Evolutionary conservation across 2,888 invertebrate genomes (phyloP).

Genomic region (Tenthredo scrophulariae): DNA sequence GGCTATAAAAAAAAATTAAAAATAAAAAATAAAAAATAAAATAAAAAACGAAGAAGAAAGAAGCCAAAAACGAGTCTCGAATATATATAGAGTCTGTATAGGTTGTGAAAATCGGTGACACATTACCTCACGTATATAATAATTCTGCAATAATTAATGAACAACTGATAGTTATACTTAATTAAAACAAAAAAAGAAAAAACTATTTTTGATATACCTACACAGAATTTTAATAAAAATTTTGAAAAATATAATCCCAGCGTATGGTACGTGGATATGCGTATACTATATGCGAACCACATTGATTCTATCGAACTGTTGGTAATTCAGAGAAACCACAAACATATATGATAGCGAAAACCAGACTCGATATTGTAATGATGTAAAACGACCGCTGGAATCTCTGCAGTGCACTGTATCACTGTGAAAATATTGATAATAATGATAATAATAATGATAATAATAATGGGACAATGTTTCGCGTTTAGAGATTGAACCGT

Average conservation of each 20-base stretch:
- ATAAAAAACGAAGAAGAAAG: neutral
- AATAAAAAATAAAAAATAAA: neutral
- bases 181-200: too few species aligned
- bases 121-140: too few species aligned
- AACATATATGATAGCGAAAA: neutral
- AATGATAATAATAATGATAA: neutral
- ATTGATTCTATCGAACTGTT: neutral
- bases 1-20: neutral
- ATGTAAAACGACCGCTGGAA: conserved; percentile 21
- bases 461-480: neutral
- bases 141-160: too few species aligned
- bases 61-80: too few species aligned
- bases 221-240: too few species aligned
- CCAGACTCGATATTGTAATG: neutral
- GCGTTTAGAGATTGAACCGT: neutral
- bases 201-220: too few species aligned
- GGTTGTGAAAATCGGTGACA: too few species aligned
- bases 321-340: neutral
- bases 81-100: too few species aligned
- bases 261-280: too few species aligned
- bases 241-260: too few species aligned
- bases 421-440: neutral
- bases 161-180: too few species aligned
- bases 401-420: neutral
- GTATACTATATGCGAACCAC: neutral